A percentile compares a stretch with the other conserved stretches of the same genome.
phyloP scores from a whole-genome alignment of 2,797 vertebrate species.

The Momotus momota region DNA sequence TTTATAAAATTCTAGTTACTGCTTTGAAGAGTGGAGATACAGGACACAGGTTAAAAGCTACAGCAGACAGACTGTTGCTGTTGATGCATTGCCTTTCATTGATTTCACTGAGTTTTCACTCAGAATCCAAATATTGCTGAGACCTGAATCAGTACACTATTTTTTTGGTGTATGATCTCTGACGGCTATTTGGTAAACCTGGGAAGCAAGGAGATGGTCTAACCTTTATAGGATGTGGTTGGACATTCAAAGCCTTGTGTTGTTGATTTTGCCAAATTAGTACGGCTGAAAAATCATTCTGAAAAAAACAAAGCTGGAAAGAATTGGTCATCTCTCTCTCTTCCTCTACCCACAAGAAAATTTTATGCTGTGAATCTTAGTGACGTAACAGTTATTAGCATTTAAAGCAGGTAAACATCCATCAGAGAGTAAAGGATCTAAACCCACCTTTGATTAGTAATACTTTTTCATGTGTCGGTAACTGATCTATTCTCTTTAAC shows the following conservation, averaged over 20 bases:
- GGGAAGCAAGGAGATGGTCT: not conserved
- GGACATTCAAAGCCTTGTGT: not conserved
- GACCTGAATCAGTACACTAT: not conserved
- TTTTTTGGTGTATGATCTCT: not conserved
- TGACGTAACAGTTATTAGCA: not conserved
- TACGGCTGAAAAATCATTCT: not conserved
- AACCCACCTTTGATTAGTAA: not conserved
- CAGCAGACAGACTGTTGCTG: not conserved
- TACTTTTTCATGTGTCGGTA: not conserved
- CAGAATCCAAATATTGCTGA: not conserved
- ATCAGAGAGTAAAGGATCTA: not conserved
- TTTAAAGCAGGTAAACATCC: not conserved
- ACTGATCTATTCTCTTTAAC: not conserved
- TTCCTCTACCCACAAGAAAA: not conserved
- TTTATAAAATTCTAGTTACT: not conserved
- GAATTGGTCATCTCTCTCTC: not conserved
- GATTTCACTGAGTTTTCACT: not conserved
- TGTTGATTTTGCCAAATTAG: not conserved
- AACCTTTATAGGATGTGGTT: not conserved
- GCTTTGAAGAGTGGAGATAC: not conserved
- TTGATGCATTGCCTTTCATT: not conserved
- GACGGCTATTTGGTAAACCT: not conserved
- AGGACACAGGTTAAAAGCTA: not conserved
- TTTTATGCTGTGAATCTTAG: rapidly evolving
- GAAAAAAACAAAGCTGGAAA: not conserved